phyloP scores from a whole-genome alignment of 2,797 vertebrate species.

The Enteromius argenteus region DNA sequence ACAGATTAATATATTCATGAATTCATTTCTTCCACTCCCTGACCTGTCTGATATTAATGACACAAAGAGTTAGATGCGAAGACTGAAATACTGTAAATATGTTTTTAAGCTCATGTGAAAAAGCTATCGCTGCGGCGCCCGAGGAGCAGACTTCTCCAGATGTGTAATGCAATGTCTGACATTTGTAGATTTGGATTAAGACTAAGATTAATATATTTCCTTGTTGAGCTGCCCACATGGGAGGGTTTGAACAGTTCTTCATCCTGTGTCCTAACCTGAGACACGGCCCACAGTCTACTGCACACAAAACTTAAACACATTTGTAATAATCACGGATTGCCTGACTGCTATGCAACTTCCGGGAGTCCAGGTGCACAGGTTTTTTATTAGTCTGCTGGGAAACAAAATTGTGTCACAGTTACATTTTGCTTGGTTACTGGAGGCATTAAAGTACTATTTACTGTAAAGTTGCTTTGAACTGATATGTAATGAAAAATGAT shows the following conservation, averaged over 20 bases:
- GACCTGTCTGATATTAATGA: constrained; percentile 51
- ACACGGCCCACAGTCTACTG: neutral
- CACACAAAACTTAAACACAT: neutral
- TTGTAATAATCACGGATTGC: neutral
- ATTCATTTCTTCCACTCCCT: constrained; percentile 42
- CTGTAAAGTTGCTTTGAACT: constrained; percentile 13
- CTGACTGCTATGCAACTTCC: neutral
- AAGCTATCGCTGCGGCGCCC: no score
- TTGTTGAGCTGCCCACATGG: neutral
- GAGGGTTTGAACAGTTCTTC: neutral
- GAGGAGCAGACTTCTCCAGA: no score
- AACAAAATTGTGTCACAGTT: neutral
- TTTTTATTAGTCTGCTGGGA: constrained; percentile 16
- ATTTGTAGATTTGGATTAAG: neutral
- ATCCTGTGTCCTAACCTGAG: neutral
- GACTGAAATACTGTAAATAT: neutral
- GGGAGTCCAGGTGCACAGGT: constrained; percentile 6
- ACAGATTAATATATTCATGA: constrained; percentile 55
- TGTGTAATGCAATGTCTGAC: neutral
- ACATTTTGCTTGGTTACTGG: neutral
- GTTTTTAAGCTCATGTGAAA: neutral
- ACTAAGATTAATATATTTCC: neutral
- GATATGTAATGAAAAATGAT: constrained; percentile 6
- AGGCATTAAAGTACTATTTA: constrained; percentile 5
- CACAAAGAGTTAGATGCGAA: constrained; percentile 38